phyloP scores from a whole-genome alignment of 2,888 invertebrate species.

The Brenthis hecate region DNA sequence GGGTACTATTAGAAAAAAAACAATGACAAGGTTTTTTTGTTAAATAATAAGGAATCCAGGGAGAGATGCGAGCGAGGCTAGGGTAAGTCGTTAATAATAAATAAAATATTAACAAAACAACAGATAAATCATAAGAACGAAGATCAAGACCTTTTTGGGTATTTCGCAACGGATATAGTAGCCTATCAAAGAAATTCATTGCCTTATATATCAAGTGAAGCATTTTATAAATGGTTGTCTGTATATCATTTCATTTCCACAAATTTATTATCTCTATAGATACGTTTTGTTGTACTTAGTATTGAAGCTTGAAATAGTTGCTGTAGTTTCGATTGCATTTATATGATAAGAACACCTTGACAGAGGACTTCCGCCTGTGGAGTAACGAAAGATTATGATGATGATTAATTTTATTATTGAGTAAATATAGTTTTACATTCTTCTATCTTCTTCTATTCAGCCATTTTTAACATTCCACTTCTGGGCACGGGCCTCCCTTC shows the following conservation, averaged over 20 bases:
- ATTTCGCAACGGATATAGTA: conserved; percentile 35
- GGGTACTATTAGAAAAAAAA: too few relatives aligned
- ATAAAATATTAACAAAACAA: conserved; percentile 22
- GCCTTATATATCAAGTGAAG: conserved; percentile 38
- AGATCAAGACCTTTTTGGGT: conserved; percentile 34
- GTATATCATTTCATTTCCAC: conserved; percentile 26
- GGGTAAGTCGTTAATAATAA: not conserved
- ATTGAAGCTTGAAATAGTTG: conserved; percentile 4
- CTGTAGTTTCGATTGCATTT: not conserved
- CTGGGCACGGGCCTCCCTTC: too few relatives aligned
- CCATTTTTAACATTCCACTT: too few relatives aligned
- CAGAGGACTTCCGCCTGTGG: too few relatives aligned
- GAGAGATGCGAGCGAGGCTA: too few relatives aligned
- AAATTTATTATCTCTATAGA: conserved; percentile 23
- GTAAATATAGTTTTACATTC: too few relatives aligned
- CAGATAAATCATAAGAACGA: conserved; percentile 29
- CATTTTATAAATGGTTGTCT: conserved; percentile 32
- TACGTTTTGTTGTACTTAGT: not conserved
- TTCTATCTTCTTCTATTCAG: too few relatives aligned
- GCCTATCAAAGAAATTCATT: conserved; percentile 38
- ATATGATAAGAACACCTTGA: too few relatives aligned
- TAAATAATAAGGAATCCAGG: too few relatives aligned
- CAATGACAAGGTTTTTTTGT: too few relatives aligned
- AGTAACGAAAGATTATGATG: too few relatives aligned
- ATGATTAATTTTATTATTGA: too few relatives aligned